phyloP scores from a whole-genome alignment of 1,140 invertebrate genomes.

The Nymphalis io region DNA sequence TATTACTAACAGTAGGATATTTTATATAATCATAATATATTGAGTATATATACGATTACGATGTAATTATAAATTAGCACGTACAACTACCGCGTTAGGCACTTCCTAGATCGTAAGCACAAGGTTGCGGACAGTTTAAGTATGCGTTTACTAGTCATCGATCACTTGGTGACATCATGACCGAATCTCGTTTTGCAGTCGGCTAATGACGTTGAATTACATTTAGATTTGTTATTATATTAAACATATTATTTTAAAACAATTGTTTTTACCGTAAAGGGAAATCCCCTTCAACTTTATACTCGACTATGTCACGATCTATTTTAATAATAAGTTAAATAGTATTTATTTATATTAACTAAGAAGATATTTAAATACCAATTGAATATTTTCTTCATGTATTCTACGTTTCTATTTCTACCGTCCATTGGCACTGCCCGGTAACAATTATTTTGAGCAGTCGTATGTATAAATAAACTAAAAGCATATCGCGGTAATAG shows the following conservation, averaged over 20 bases:
- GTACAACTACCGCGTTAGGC: slow-evolving; percentile 33
- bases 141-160: slow-evolving; percentile 47
- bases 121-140: slow-evolving; percentile 52
- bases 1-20: too few relatives aligned
- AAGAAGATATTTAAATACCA: neutral
- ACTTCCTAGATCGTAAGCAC: slow-evolving; percentile 46
- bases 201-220: neutral
- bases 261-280: neutral
- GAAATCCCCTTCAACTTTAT: too few relatives aligned
- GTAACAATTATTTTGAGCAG: slow-evolving; percentile 33
- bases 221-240: neutral
- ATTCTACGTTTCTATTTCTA: slow-evolving; percentile 26
- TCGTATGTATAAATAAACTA: slow-evolving; percentile 29
- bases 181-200: slow-evolving; percentile 17
- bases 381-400: neutral
- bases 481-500: slow-evolving; percentile 19
- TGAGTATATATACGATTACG: too few relatives aligned
- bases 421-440: slow-evolving; percentile 21
- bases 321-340: too few relatives aligned
- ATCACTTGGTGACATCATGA: slow-evolving; percentile 54
- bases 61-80: slow-evolving; percentile 9
- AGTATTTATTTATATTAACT: neutral
- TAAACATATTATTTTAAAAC: neutral
- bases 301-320: too few relatives aligned
- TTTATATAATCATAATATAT: too few relatives aligned